Conservation (phyloP, 2,113 vertebrate species). For the Dipodomys ordii region DNA sequence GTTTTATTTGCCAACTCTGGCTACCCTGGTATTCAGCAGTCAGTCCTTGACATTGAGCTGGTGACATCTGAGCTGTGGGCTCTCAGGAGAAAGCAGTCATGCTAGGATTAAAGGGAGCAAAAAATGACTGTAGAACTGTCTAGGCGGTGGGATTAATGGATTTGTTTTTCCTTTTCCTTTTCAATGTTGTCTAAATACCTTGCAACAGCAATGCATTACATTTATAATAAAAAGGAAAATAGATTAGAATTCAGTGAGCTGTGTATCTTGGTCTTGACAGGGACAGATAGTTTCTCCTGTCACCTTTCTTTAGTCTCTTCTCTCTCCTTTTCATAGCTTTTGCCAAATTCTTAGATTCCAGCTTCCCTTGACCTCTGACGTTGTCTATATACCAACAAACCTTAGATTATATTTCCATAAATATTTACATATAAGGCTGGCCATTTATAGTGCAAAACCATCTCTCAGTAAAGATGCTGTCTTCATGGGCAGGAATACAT, state of each 20-base stretch:
- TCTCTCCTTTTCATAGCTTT: background rate
- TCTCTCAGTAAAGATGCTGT: background rate
- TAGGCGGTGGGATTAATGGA: background rate
- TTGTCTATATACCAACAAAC: no score
- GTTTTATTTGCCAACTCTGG: background rate
- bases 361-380: no score
- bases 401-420: background rate
- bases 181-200: constrained; percentile 6
- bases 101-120: constrained; percentile 26
- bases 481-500: background rate
- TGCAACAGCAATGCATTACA: constrained; percentile 9
- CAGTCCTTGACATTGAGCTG: background rate
- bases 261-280: background rate
- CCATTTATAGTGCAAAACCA: background rate
- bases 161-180: constrained; percentile 43
- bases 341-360: background rate
- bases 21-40: background rate
- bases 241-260: constrained; percentile 33
- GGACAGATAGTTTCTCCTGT: no score
- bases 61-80: background rate
- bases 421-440: background rate
- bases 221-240: constrained; percentile 45
- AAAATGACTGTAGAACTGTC: background rate
- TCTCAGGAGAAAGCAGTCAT: background rate
- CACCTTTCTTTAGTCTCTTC: background rate